Conservation (phyloP, 30 jellyfish, hydroid and myxozoan genomes). For the Morbakka virulenta region DNA sequence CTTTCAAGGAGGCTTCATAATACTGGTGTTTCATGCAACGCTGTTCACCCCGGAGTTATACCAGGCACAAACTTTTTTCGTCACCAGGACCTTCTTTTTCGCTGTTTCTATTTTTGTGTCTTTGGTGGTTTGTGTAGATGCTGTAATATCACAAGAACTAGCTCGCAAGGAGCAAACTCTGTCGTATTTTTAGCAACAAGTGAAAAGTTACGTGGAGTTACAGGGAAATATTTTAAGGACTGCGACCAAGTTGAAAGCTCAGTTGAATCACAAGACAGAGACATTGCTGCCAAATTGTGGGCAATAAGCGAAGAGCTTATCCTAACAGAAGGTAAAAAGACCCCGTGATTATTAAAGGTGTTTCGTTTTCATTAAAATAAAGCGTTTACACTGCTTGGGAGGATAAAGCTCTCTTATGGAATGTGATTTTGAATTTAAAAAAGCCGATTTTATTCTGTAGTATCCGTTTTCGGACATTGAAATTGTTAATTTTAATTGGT, state of each 20-base stretch:
- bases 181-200: conserved; percentile 60
- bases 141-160: conserved; percentile 39
- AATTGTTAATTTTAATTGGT: too few species aligned
- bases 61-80: conserved; percentile 58
- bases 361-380: too few species aligned
- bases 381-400: too few species aligned
- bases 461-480: too few species aligned
- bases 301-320: conserved; percentile 33
- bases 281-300: conserved; percentile 71
- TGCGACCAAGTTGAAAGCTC: conserved; percentile 42
- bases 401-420: too few species aligned
- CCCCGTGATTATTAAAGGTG: too few species aligned
- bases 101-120: conserved; percentile 44
- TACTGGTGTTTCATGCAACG: conserved; percentile 60
- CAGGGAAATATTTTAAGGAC: conserved; percentile 58
- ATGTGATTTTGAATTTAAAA: too few species aligned
- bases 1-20: conserved; percentile 54
- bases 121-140: conserved; percentile 65
- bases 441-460: too few species aligned
- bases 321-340: too few species aligned
- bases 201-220: conserved; percentile 37
- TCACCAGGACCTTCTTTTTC: conserved; percentile 1
- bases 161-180: conserved; percentile 52
- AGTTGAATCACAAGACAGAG: conserved; percentile 61
- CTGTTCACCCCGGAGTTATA: conserved; percentile 55